These are phyloP conservation scores for Lophochroa leadbeateri DNA, from an alignment of 2,113 vertebrate species.

Conservation along the genomic window DNA sequence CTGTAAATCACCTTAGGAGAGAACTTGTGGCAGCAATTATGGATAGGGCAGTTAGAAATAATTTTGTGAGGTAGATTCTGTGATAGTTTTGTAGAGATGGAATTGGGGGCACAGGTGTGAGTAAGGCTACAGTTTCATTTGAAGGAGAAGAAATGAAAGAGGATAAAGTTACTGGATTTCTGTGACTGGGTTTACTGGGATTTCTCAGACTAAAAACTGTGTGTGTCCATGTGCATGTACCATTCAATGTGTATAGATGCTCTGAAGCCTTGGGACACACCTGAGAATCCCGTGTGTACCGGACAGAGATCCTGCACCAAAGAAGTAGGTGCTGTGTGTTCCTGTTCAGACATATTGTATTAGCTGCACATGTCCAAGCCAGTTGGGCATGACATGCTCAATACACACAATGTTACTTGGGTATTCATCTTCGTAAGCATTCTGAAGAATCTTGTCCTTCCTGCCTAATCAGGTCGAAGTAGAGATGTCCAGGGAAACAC, in stretches of 20 bases:
- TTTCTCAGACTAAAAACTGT: background rate
- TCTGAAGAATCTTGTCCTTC: background rate
- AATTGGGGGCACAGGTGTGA: background rate
- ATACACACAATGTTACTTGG: fast-evolving
- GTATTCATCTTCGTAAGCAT: background rate
- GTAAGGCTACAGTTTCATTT: background rate
- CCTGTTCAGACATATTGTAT: background rate
- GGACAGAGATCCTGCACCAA: background rate
- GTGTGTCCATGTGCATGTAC: too few species aligned
- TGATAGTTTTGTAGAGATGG: background rate
- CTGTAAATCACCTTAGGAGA: background rate
- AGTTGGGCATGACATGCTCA: fast-evolving
- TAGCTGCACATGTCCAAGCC: fast-evolving
- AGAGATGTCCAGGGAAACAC: background rate
- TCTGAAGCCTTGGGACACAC: background rate
- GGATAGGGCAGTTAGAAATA: background rate
- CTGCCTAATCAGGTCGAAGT: background rate
- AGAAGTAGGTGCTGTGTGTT: fast-evolving
- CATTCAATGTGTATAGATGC: background rate
- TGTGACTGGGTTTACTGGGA: background rate
- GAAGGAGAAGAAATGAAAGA: background rate
- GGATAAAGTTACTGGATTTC: background rate
- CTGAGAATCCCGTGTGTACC: fast-evolving
- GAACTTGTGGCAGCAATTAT: background rate
- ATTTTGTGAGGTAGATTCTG: background rate